phyloP scores from a whole-genome alignment of 2,797 vertebrate genomes.

The Amphiprion clarkii region DNA sequence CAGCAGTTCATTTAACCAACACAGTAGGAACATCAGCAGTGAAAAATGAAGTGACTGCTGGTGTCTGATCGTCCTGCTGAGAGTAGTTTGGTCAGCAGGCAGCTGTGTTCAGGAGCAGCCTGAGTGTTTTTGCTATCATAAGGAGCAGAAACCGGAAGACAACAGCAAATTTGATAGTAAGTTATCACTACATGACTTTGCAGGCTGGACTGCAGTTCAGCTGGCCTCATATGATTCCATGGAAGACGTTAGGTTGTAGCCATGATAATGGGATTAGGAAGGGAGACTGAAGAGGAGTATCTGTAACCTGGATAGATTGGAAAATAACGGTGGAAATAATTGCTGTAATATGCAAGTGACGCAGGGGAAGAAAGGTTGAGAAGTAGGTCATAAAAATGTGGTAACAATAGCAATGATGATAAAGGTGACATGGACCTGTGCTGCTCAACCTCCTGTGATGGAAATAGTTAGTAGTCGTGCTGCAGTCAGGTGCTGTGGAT shows the following conservation, averaged over 20 bases:
- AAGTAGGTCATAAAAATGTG: too few species aligned
- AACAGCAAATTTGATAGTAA: not conserved
- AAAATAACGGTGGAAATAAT: not conserved
- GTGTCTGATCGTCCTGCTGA: not conserved
- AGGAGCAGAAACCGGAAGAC: too few species aligned
- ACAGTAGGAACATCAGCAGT: not conserved
- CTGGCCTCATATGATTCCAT: not conserved
- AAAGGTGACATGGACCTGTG: not conserved
- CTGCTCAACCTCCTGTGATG: not conserved
- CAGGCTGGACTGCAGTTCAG: not conserved
- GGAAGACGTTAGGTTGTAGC: not conserved
- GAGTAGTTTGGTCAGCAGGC: too few species aligned
- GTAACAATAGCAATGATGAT: not conserved
- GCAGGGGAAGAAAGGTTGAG: not conserved
- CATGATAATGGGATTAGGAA: not conserved
- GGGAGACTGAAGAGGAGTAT: not conserved
- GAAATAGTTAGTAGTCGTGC: slow-evolving; percentile 7
- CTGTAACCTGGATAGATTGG: not conserved
- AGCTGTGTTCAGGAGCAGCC: too few species aligned
- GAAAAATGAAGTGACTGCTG: not conserved
- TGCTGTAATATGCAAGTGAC: not conserved
- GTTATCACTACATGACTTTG: not conserved
- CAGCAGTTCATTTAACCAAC: not conserved
- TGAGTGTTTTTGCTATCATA: too few species aligned
- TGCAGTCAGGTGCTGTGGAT: slow-evolving; percentile 22